Evolutionary conservation across 1,140 invertebrate species (phyloP).

Genomic region (Aculops lycopersici): DNA sequence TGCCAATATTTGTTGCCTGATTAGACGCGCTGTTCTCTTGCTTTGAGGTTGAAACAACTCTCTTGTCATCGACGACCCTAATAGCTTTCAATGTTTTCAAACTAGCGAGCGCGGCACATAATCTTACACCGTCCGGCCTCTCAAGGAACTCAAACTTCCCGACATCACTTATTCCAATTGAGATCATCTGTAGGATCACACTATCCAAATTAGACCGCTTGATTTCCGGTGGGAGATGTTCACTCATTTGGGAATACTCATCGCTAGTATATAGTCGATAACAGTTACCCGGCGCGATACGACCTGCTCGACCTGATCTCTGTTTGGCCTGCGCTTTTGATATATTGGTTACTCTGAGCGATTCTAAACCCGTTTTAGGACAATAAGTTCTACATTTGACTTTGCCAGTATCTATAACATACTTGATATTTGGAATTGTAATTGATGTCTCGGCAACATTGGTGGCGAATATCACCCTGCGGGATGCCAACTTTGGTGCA

Average conservation of each 20-base stretch:
- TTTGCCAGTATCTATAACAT: conserved; percentile 72
- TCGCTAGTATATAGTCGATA: conserved; percentile 16
- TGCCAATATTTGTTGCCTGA: conserved; percentile 37
- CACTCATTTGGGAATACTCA: conserved; percentile 32
- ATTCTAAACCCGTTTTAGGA: conserved; percentile 42
- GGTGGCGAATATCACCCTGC: conserved; percentile 78
- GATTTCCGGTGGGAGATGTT: conserved; percentile 52
- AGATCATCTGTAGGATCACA: conserved; percentile 43
- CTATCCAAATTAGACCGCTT: conserved; percentile 37
- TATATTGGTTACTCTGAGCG: conserved; percentile 42
- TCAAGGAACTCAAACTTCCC: conserved; percentile 66
- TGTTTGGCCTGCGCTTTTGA: conserved; percentile 76
- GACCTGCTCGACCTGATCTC: conserved; percentile 53
- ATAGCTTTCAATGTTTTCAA: background rate
- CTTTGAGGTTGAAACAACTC: background rate
- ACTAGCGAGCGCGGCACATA: background rate
- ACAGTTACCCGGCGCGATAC: conserved; percentile 22
- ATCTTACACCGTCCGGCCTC: conserved; percentile 28
- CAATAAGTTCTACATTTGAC: conserved; percentile 49
- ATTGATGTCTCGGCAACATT: conserved; percentile 92
- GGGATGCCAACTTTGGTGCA: conserved; percentile 20
- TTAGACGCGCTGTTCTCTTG: conserved; percentile 12
- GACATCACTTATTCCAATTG: conserved; percentile 41
- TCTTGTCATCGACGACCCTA: background rate
- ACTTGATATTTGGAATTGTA: conserved; percentile 68